Evolutionary conservation across 2,888 invertebrate species (phyloP).

Genomic region (Leucania comma): DNA sequence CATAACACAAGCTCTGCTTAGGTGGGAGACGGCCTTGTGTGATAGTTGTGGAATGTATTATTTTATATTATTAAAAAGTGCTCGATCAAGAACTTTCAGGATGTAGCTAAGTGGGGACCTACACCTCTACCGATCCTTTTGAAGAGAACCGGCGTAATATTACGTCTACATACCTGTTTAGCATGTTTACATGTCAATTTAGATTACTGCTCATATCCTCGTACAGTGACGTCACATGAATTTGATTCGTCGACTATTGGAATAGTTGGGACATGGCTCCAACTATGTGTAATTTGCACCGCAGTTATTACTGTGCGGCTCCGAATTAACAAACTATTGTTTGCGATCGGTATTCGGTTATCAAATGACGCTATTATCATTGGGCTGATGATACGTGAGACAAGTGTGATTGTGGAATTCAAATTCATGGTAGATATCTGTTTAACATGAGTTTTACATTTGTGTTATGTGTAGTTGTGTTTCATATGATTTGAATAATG

Average conservation of each 20-base stretch:
- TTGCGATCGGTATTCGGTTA: conserved; percentile 20
- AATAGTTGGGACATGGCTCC: conserved; percentile 44
- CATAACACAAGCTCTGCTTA: no score
- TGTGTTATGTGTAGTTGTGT: neutral
- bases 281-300: conserved; percentile 40
- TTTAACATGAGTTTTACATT: neutral
- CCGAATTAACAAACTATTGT: conserved; percentile 43
- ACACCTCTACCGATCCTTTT: no score
- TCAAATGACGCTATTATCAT: conserved; percentile 25
- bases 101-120: no score
- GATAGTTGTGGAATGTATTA: no score
- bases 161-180: neutral
- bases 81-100: no score
- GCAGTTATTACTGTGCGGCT: conserved; percentile 18
- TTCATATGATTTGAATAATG: no score
- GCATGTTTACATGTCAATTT: conserved; percentile 5
- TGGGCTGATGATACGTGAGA: neutral
- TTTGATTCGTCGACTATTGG: conserved; percentile 45
- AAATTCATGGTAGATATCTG: neutral
- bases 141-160: no score
- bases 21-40: no score
- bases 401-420: neutral
- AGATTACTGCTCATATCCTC: conserved; percentile 14
- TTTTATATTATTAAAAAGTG: no score
- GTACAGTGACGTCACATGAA: conserved; percentile 26